A percentile compares a stretch with the other conserved stretches of the same genome.
These are phyloP conservation scores for Trichonephila clavata DNA, from an alignment of 1,140 invertebrate species.

Conservation along the genomic window DNA sequence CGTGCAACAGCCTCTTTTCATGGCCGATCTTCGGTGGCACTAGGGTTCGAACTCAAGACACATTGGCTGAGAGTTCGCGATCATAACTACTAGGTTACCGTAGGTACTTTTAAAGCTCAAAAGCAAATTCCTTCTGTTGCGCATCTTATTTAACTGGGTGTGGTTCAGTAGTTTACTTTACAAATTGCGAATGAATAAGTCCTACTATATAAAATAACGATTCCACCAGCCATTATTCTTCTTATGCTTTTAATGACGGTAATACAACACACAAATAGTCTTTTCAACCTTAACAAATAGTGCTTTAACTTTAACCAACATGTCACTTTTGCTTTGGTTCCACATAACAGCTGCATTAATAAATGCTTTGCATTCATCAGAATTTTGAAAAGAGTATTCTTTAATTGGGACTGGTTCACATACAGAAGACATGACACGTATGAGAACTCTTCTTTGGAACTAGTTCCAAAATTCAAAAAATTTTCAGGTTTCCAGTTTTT, in stretches of 20 bases:
- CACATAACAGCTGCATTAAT: slow-evolving; percentile 14
- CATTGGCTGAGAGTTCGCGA: too few relatives aligned
- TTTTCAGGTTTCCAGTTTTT: slow-evolving; percentile 61
- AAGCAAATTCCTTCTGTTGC: too few relatives aligned
- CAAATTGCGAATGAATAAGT: too few relatives aligned
- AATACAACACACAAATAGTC: slow-evolving; percentile 37
- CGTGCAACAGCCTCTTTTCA: too few relatives aligned
- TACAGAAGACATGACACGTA: slow-evolving; percentile 18
- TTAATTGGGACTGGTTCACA: slow-evolving; percentile 60
- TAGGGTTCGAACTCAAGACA: too few relatives aligned
- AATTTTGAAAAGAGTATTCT: slow-evolving; percentile 23
- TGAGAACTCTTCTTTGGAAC: neutral
- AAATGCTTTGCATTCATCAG: neutral
- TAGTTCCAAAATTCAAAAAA: neutral
- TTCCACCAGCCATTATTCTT: too few relatives aligned
- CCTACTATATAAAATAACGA: too few relatives aligned
- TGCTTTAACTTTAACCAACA: slow-evolving; percentile 47
- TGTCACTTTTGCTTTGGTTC: slow-evolving; percentile 63
- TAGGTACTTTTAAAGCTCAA: too few relatives aligned
- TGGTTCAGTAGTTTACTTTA: too few relatives aligned
- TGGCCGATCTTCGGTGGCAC: too few relatives aligned
- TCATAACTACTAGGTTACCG: too few relatives aligned
- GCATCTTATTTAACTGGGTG: too few relatives aligned
- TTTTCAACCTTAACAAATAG: slow-evolving; percentile 62
- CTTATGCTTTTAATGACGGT: neutral